Conservation (phyloP, 23 tunicate species). For the Trididemnum clinides region DNA sequence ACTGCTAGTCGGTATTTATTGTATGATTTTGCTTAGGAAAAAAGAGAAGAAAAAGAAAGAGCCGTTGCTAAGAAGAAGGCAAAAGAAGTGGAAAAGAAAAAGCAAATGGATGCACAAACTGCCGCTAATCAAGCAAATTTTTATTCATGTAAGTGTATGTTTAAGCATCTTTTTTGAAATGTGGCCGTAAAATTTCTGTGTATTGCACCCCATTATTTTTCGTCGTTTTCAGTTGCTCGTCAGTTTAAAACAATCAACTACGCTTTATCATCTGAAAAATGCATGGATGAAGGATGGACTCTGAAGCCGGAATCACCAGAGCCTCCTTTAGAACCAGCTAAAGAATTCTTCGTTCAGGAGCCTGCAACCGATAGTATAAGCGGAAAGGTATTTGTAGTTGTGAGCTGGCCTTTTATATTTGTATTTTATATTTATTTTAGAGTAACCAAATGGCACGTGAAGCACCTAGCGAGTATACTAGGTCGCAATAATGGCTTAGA, state of each 20-base stretch:
- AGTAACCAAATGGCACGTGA: neutral
- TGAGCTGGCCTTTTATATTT: neutral
- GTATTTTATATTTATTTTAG: neutral
- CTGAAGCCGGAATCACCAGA: slow-evolving; percentile 68
- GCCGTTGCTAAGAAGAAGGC: slow-evolving; percentile 53
- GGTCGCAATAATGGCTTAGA: no score
- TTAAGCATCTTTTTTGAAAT: no score
- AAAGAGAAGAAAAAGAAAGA: slow-evolving; percentile 66
- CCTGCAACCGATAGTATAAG: slow-evolving; percentile 44
- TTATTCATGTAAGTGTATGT: slow-evolving; percentile 73
- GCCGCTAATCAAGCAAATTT: slow-evolving; percentile 71
- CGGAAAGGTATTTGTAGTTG: slow-evolving; percentile 75
- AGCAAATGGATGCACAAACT: slow-evolving; percentile 33
- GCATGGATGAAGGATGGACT: slow-evolving; percentile 96
- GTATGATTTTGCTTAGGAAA: no score
- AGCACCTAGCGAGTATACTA: no score
- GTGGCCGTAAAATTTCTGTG: no score
- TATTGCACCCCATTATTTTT: no score
- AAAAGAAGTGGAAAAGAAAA: slow-evolving; percentile 57
- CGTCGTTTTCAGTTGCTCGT: slow-evolving; percentile 73
- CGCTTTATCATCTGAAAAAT: slow-evolving; percentile 77
- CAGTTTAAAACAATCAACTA: slow-evolving; percentile 88
- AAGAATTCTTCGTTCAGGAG: slow-evolving; percentile 58
- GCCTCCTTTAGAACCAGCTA: slow-evolving; percentile 50
- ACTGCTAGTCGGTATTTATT: no score